These are phyloP conservation scores for Crocidura indochinensis DNA, from an alignment of 2,797 vertebrate genomes.

Conservation along the genomic window DNA sequence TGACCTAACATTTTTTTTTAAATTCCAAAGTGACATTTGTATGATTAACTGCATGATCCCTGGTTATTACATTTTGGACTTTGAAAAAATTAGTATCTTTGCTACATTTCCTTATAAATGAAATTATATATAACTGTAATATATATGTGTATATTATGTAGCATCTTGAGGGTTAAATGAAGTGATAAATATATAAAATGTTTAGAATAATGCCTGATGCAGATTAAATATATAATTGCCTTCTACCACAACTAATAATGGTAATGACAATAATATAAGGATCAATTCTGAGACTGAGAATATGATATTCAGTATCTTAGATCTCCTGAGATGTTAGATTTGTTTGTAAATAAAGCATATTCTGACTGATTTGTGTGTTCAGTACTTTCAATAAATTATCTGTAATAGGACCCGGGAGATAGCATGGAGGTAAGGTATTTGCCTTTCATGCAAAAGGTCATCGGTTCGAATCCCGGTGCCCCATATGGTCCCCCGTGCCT, in stretches of 20 bases:
- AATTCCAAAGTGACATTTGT: conserved; percentile 26
- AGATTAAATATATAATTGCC: conserved; percentile 43
- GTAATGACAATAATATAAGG: neutral
- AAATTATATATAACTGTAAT: conserved; percentile 23
- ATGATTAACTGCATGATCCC: neutral
- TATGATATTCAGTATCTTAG: neutral
- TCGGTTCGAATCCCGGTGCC: too few relatives aligned
- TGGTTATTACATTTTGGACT: conserved; percentile 37
- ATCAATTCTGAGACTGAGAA: neutral
- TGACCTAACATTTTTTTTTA: neutral
- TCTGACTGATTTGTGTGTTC: too few relatives aligned
- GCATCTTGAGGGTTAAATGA: conserved; percentile 15
- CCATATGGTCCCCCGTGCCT: too few relatives aligned
- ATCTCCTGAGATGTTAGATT: too few relatives aligned
- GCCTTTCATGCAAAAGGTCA: too few relatives aligned
- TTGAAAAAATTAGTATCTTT: conserved; percentile 34
- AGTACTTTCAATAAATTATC: too few relatives aligned
- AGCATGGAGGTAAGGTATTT: too few relatives aligned
- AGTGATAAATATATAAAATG: neutral
- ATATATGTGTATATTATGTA: too few relatives aligned
- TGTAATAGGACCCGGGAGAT: too few relatives aligned
- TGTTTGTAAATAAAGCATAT: too few relatives aligned
- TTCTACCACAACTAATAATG: conserved; percentile 13
- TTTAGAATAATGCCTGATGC: conserved; percentile 29
- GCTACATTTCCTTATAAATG: conserved; percentile 27